A percentile compares a stretch with the other conserved stretches of the same genome.
Conservation (phyloP, 2,113 vertebrate species). For the Pelodiscus sinensis region DNA sequence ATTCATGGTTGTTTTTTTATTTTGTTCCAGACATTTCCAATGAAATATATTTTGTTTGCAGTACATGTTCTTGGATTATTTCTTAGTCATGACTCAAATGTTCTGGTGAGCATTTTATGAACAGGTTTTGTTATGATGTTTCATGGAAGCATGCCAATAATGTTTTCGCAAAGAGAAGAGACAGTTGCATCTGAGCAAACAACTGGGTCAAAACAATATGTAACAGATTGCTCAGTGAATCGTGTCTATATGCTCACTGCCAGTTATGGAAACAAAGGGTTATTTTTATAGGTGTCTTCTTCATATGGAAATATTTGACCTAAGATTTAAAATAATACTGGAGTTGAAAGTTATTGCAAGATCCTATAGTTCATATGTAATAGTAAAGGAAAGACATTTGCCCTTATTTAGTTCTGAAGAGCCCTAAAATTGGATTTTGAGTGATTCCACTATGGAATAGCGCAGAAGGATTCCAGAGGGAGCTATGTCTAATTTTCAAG, state of each 20-base stretch:
- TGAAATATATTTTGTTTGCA: slow-evolving; percentile 52
- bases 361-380: background rate
- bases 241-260: background rate
- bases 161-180: slow-evolving; percentile 18
- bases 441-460: background rate
- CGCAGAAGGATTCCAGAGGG: background rate
- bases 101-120: slow-evolving; percentile 61
- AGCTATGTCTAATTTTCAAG: background rate
- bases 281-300: background rate
- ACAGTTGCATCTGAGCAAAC: slow-evolving; percentile 47
- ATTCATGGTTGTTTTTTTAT: background rate
- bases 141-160: slow-evolving; percentile 36
- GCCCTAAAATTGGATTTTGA: background rate
- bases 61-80: slow-evolving; percentile 40
- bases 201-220: background rate
- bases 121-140: slow-evolving; percentile 37
- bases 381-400: background rate
- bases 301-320: slow-evolving; percentile 5
- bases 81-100: slow-evolving; percentile 63
- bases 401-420: background rate
- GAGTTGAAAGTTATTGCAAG: slow-evolving; percentile 3
- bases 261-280: background rate
- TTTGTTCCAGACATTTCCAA: slow-evolving; percentile 33
- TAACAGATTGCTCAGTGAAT: background rate
- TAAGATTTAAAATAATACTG: slow-evolving; percentile 17